phyloP scores from a whole-genome alignment of 2,113 vertebrate species.

The Trichomycterus rosablanca region DNA sequence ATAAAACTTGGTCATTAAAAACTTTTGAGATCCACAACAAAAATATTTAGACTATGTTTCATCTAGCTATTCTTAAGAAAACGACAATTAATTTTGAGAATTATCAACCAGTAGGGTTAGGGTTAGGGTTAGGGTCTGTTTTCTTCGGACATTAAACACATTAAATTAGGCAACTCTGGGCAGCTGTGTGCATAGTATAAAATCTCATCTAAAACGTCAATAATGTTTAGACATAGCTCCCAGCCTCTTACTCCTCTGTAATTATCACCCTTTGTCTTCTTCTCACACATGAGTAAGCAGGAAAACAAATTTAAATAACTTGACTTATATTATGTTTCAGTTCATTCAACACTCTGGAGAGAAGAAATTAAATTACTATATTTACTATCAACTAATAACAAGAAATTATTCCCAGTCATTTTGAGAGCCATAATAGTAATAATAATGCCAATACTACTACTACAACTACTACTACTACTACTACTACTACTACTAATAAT shows the following conservation, averaged over 20 bases:
- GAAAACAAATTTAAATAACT: not conserved
- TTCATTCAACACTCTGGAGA: not conserved
- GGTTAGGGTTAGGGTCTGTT: too few species aligned
- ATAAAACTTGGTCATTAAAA: too few species aligned
- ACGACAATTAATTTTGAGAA: too few species aligned
- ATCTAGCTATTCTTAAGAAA: too few species aligned
- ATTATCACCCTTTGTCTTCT: conserved; percentile 37
- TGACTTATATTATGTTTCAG: not conserved
- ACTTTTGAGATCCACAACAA: too few species aligned
- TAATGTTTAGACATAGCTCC: not conserved
- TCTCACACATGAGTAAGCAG: conserved; percentile 22
- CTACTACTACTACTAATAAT: conserved; percentile 17
- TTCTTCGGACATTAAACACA: not conserved
- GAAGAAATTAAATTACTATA: not conserved
- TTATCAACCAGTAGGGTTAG: too few species aligned
- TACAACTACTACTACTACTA: too few species aligned
- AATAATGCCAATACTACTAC: not conserved
- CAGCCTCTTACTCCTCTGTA: conserved; percentile 41
- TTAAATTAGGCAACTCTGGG: not conserved
- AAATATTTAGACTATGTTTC: too few species aligned
- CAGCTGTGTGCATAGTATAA: not conserved
- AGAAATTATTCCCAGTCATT: conserved; percentile 16
- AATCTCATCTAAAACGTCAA: not conserved
- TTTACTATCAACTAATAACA: not conserved
- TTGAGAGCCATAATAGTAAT: conserved; percentile 4